Conservation (phyloP, 2,888 invertebrate genomes). For the Salpingus planirostris region DNA sequence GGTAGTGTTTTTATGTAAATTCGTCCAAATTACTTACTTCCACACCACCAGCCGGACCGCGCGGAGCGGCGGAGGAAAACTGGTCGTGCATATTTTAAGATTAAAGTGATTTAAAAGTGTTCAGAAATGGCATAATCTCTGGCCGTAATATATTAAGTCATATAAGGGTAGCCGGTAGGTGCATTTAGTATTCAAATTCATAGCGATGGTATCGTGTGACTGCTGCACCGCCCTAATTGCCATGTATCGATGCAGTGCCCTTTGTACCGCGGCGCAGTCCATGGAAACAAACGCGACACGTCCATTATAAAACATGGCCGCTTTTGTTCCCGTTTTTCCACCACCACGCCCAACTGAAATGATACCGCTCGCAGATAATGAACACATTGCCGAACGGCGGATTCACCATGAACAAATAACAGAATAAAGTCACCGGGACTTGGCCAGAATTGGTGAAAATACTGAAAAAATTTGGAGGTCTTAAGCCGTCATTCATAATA, state of each 20-base stretch:
- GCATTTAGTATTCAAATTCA: conserved; percentile 37
- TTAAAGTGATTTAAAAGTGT: too few species aligned
- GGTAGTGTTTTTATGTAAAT: too few species aligned
- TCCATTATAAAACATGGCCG: conserved; percentile 38
- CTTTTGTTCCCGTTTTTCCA: conserved; percentile 35
- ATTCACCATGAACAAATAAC: too few species aligned
- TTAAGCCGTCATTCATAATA: conserved; percentile 11
- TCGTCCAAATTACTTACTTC: too few species aligned
- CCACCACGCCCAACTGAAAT: conserved; percentile 31
- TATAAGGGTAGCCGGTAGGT: conserved; percentile 22
- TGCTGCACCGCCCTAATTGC: conserved; percentile 40
- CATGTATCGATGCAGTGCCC: conserved; percentile 38
- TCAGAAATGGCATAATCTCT: conserved; percentile 15
- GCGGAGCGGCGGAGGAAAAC: too few species aligned
- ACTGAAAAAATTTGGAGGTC: conserved; percentile 7
- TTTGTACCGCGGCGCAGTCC: conserved; percentile 33
- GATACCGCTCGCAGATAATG: conserved; percentile 34
- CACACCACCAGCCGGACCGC: too few species aligned
- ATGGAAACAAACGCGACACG: conserved; percentile 39
- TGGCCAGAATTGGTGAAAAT: too few species aligned
- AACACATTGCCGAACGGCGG: too few species aligned
- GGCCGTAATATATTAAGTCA: conserved; percentile 20
- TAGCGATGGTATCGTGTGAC: conserved; percentile 38
- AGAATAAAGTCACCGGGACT: too few species aligned
- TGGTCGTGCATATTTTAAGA: too few species aligned